Conservation (phyloP, 2,113 vertebrate genomes). For the Alouatta palliata region DNA sequence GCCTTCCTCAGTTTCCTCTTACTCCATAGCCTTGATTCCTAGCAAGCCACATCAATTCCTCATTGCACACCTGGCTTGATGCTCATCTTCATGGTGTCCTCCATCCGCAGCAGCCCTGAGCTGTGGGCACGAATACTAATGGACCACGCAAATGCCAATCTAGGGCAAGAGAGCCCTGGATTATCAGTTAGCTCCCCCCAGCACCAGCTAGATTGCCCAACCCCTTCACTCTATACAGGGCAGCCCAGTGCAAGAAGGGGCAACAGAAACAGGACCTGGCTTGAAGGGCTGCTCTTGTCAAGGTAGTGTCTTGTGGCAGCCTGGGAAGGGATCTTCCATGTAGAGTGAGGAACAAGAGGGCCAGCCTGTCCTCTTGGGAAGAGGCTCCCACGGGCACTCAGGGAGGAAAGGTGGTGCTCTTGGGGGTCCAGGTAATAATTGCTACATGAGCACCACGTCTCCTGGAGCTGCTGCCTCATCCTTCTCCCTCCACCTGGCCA, state of each 20-base stretch:
- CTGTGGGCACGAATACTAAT: constrained; percentile 58
- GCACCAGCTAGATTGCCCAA: neutral
- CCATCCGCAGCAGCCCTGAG: constrained; percentile 47
- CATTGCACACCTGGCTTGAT: neutral
- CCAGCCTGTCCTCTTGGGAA: neutral
- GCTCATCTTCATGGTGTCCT: constrained; percentile 33
- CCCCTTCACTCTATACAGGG: neutral
- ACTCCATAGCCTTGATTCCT: neutral
- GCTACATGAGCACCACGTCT: too few relatives aligned
- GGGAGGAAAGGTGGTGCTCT: neutral
- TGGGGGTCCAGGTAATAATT: neutral
- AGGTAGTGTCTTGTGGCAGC: neutral
- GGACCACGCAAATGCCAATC: constrained; percentile 49
- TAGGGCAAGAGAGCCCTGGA: constrained; percentile 49
- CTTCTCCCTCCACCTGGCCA: neutral
- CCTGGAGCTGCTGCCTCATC: neutral
- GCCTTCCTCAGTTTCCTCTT: neutral
- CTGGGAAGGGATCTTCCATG: neutral
- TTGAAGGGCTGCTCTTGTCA: constrained; percentile 53
- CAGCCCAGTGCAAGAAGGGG: constrained; percentile 8
- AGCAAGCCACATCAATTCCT: neutral
- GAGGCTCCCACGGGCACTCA: rapidly evolving
- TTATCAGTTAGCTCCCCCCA: constrained; percentile 67
- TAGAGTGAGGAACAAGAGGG: neutral
- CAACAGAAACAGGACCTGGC: constrained; percentile 38